A percentile compares a stretch with the other conserved stretches of the same genome.
Conservation (phyloP, 35 echinoderm and acorn worm species). For the Acanthaster planci region DNA sequence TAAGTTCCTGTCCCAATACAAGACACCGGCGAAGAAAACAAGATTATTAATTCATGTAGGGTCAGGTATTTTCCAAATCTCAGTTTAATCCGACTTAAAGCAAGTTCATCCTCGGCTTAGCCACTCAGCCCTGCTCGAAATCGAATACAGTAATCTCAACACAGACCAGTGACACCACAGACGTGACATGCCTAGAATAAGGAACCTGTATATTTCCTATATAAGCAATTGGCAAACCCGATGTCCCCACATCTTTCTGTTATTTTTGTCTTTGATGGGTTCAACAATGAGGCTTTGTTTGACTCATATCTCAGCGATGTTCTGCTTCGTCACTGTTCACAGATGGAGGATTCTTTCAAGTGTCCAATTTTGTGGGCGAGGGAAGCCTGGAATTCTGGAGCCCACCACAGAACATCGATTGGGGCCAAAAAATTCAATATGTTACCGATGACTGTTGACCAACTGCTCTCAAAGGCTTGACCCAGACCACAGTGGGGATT, state of each 20-base stretch:
- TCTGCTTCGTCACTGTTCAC: neutral
- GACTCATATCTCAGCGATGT: neutral
- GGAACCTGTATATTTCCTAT: too few species aligned
- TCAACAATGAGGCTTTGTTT: neutral
- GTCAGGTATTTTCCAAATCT: too few species aligned
- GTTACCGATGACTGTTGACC: neutral
- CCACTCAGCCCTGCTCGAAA: too few species aligned
- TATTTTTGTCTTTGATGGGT: neutral
- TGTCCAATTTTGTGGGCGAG: neutral
- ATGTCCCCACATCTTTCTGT: neutral
- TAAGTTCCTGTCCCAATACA: too few species aligned
- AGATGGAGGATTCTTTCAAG: slow-evolving; percentile 16
- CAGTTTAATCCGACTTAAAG: too few species aligned
- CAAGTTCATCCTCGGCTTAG: too few species aligned
- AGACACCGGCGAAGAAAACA: too few species aligned
- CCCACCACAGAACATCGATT: neutral
- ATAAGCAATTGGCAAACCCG: too few species aligned
- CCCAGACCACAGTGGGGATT: neutral
- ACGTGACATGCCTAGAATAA: too few species aligned
- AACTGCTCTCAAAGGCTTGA: neutral
- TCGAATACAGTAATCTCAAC: too few species aligned
- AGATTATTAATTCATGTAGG: too few species aligned
- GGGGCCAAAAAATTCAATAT: slow-evolving; percentile 8
- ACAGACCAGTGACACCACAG: too few species aligned
- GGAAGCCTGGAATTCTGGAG: neutral